Conservation (phyloP, 2,888 invertebrate species). For the Druceiella hillmani region DNA sequence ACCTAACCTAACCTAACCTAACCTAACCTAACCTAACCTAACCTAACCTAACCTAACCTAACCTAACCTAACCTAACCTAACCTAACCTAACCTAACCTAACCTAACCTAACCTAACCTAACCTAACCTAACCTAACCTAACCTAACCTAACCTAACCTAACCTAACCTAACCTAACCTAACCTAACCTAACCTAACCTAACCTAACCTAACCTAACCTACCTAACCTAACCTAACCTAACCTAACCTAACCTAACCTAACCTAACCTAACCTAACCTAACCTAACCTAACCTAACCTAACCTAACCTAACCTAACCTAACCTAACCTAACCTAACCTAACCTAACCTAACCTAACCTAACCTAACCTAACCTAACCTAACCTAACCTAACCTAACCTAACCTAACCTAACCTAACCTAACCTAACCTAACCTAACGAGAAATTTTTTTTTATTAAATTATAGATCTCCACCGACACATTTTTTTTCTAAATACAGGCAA, state of each 20-base stretch:
- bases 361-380: conserved; percentile 19
- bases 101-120: background rate
- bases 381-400: conserved; percentile 16
- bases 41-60: background rate
- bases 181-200: conserved; percentile 12
- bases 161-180: no score
- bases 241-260: conserved; percentile 11
- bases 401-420: conserved; percentile 16
- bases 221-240: conserved; percentile 10
- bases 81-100: conserved; percentile 2
- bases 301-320: conserved; percentile 11
- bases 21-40: conserved; percentile 13
- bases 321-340: conserved; percentile 13
- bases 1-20: conserved; percentile 19
- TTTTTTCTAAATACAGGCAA: no score
- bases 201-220: conserved; percentile 13
- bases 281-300: conserved; percentile 7
- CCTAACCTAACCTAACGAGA: conserved; percentile 15
- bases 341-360: conserved; percentile 15
- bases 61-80: conserved; percentile 10
- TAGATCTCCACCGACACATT: no score
- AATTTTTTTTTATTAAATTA: no score
- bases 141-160: conserved; percentile 5
- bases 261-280: conserved; percentile 7
- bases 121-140: conserved; percentile 10